Conservation (phyloP, 2,797 vertebrate genomes). For the Yasuhikotakia modesta region DNA sequence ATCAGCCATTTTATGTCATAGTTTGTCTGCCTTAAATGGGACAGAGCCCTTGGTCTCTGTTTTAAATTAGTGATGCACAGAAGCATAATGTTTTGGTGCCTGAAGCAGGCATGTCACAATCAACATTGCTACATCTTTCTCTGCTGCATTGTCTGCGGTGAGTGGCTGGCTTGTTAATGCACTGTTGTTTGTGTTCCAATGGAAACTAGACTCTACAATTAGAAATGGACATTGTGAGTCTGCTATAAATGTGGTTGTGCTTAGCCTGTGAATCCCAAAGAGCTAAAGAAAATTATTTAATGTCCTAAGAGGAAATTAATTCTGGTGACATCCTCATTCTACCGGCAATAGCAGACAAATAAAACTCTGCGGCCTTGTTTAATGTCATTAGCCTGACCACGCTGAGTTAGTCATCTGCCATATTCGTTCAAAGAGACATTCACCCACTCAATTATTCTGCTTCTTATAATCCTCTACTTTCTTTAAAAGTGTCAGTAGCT, state of each 20-base stretch:
- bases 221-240: conserved; percentile 28
- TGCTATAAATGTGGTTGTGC: neutral
- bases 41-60: neutral
- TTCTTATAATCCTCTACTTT: neutral
- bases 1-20: neutral
- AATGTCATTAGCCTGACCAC: neutral
- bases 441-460: conserved; percentile 9
- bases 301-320: conserved; percentile 35
- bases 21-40: neutral
- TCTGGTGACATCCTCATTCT: neutral
- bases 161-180: conserved; percentile 22
- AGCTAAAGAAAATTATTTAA: conserved; percentile 26
- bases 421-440: neutral
- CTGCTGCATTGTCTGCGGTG: conserved; percentile 4
- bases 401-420: neutral
- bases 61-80: neutral
- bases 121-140: conserved; percentile 4
- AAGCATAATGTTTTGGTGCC: conserved; percentile 5
- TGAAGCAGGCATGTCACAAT: neutral
- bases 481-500: neutral
- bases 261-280: conserved; percentile 27
- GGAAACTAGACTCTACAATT: conserved; percentile 16
- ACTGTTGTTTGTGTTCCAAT: conserved; percentile 21
- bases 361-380: neutral
- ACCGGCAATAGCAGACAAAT: conserved; percentile 22